Evolutionary conservation across 2,888 invertebrate genomes (phyloP).

Genomic region (Vanessa cardui): DNA sequence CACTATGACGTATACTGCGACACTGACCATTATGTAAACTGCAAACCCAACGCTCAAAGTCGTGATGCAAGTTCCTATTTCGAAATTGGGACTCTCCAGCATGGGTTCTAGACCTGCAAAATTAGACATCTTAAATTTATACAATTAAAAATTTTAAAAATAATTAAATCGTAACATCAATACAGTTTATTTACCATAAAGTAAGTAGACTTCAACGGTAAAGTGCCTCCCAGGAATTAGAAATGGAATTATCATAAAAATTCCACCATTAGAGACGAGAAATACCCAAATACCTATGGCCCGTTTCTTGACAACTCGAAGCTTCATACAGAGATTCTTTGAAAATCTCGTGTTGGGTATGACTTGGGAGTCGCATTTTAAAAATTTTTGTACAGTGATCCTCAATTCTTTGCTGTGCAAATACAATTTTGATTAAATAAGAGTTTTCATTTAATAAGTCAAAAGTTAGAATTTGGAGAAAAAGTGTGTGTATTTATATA

Average conservation of each 20-base stretch:
- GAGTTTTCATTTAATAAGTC: neutral
- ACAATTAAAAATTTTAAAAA: neutral
- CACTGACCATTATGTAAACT: slow-evolving; percentile 40
- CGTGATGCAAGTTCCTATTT: slow-evolving; percentile 25
- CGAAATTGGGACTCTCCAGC: slow-evolving; percentile 31
- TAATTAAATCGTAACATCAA: neutral
- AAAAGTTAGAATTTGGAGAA: neutral
- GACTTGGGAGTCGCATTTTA: slow-evolving; percentile 47
- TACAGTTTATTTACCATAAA: slow-evolving; percentile 46
- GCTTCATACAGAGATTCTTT: slow-evolving; percentile 45
- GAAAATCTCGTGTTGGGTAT: slow-evolving; percentile 49
- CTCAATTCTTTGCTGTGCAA: slow-evolving; percentile 48
- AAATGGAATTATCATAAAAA: slow-evolving; percentile 49
- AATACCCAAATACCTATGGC: slow-evolving; percentile 56
- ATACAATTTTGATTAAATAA: neutral
- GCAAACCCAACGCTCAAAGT: slow-evolving; percentile 24
- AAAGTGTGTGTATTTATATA: no score
- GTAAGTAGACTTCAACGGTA: slow-evolving; percentile 47
- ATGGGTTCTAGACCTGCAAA: slow-evolving; percentile 28
- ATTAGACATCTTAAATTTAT: neutral
- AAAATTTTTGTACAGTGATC: slow-evolving; percentile 48
- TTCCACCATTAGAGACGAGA: slow-evolving; percentile 51
- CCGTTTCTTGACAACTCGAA: slow-evolving; percentile 54
- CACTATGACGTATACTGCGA: slow-evolving; percentile 53
- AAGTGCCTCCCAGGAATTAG: slow-evolving; percentile 53